These are phyloP conservation scores for Neomonachus schauinslandi DNA, from an alignment of 2,113 vertebrate genomes.

Conservation along the genomic window DNA sequence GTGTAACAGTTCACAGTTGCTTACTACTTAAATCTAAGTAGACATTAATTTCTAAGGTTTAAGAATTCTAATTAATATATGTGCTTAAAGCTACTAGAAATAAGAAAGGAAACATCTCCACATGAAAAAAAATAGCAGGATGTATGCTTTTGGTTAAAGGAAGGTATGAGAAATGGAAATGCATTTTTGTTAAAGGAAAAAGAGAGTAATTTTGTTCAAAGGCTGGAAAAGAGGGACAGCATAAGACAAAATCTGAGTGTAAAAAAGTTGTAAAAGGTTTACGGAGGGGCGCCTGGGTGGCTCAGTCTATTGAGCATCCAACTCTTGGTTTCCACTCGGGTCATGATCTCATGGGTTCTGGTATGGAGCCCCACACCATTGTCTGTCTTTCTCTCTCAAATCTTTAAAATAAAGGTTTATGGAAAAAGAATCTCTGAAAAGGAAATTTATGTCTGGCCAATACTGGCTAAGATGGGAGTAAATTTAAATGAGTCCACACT, in stretches of 20 bases:
- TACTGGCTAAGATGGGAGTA: background rate
- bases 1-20: background rate
- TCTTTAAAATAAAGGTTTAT: background rate
- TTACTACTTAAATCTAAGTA: background rate
- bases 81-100: background rate
- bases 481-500: background rate
- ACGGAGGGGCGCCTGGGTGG: too few species aligned
- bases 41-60: background rate
- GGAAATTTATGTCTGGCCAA: background rate
- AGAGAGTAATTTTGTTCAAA: background rate
- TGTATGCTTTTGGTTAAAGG: background rate
- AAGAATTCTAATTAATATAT: background rate
- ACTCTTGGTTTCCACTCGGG: too few species aligned
- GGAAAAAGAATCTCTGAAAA: background rate
- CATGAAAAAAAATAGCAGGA: background rate
- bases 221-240: background rate
- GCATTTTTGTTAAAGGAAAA: background rate
- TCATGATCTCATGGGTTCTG: too few species aligned
- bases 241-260: background rate
- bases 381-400: too few species aligned
- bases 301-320: too few species aligned
- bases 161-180: background rate
- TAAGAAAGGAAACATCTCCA: background rate
- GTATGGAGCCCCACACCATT: too few species aligned
- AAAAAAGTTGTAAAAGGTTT: background rate